phyloP scores from a whole-genome alignment of 2,888 invertebrate genomes.

The Drosophila eohydei region DNA sequence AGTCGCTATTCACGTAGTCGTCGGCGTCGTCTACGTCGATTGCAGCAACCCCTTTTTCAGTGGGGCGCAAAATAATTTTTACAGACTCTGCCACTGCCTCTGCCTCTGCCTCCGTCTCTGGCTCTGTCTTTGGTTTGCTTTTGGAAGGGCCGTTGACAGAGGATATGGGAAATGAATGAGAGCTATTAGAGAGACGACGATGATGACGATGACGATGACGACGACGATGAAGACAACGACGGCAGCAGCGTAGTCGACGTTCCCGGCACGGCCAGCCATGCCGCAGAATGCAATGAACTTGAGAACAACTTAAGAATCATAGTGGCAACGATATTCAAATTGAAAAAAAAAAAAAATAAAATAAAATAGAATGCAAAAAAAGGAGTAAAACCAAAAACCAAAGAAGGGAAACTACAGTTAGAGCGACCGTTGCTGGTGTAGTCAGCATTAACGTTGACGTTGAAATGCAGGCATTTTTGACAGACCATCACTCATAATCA shows the following conservation, averaged over 20 bases:
- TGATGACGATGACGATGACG: neutral
- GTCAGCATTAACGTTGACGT: constrained; percentile 44
- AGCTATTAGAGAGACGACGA: constrained; percentile 35
- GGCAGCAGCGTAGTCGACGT: constrained; percentile 29
- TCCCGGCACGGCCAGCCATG: constrained; percentile 52
- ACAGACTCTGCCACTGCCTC: constrained; percentile 19
- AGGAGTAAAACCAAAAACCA: constrained; percentile 34
- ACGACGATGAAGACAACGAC: neutral
- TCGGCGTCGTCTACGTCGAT: constrained; percentile 1
- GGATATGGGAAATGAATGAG: constrained; percentile 66
- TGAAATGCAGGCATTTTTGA: constrained; percentile 63
- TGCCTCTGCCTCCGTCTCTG: neutral
- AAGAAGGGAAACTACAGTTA: constrained; percentile 29
- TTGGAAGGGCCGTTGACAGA: constrained; percentile 43
- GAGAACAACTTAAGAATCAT: constrained; percentile 77
- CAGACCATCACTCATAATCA: constrained; percentile 75
- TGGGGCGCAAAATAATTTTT: constrained; percentile 66
- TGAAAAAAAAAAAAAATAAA: constrained; percentile 71
- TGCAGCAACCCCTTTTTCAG: constrained; percentile 59
- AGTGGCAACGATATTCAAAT: constrained; percentile 69
- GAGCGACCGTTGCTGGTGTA: constrained; percentile 26
- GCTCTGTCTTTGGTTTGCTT: neutral
- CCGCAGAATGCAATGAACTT: constrained; percentile 73
- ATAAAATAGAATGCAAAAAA: constrained; percentile 1
- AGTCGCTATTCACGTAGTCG: constrained; percentile 24